A percentile compares a stretch with the other conserved stretches of the same genome.
Evolutionary conservation across 2,888 invertebrate genomes (phyloP).

Genomic region (Sphecodes monilicornis): DNA sequence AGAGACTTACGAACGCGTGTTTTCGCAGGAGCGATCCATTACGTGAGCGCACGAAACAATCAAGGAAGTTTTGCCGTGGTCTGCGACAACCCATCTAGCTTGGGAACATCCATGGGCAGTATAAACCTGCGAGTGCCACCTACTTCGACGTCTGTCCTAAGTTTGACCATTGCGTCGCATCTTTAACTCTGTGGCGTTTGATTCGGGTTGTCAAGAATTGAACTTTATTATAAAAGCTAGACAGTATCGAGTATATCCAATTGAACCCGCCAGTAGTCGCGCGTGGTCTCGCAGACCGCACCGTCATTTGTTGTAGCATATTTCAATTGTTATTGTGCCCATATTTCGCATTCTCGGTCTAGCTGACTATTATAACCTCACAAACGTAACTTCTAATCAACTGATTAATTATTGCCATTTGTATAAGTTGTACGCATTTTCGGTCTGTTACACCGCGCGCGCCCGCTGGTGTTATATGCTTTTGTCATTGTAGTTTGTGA

Average conservation of each 20-base stretch:
- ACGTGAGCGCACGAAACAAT: slow-evolving; percentile 75
- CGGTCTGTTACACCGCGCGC: no score
- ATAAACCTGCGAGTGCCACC: slow-evolving; percentile 78
- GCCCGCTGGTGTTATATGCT: no score
- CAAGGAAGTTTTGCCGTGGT: slow-evolving; percentile 79
- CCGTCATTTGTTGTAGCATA: no score
- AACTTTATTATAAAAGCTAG: slow-evolving; percentile 13
- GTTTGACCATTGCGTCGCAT: slow-evolving; percentile 78
- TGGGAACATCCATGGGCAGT: slow-evolving; percentile 73
- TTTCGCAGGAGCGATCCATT: slow-evolving; percentile 78
- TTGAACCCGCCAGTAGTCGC: no score
- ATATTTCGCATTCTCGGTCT: no score
- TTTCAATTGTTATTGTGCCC: no score
- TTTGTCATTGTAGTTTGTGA: no score
- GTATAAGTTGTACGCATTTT: no score
- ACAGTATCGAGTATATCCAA: neutral
- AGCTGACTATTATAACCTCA: no score
- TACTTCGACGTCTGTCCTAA: slow-evolving; percentile 76
- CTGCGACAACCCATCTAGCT: slow-evolving; percentile 76
- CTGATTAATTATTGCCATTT: no score
- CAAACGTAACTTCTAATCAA: no score
- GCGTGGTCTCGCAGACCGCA: no score
- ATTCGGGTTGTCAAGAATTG: neutral
- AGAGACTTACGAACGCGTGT: neutral
- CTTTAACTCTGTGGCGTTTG: neutral